Evolutionary conservation across 2,888 invertebrate species (phyloP).

Genomic region (Hydroisotoma schaefferi): DNA sequence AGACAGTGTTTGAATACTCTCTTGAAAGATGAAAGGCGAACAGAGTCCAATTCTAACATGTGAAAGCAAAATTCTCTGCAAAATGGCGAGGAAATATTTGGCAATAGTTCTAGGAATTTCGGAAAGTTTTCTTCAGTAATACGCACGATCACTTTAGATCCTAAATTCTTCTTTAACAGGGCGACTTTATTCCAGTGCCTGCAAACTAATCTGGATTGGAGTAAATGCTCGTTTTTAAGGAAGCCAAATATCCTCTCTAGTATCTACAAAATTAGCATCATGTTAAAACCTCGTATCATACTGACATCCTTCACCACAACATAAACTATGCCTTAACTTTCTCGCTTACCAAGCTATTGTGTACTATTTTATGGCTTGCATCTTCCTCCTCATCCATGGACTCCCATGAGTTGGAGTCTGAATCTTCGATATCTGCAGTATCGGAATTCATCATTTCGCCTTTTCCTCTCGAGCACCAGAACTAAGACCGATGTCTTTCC

Average conservation of each 20-base stretch:
- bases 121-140: slow-evolving; percentile 23
- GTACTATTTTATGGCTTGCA: slow-evolving; percentile 16
- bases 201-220: slow-evolving; percentile 22
- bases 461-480: neutral
- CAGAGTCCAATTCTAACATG: slow-evolving; percentile 19
- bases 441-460: neutral
- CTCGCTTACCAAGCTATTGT: slow-evolving; percentile 25
- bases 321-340: neutral
- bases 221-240: slow-evolving; percentile 17
- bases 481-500: no score
- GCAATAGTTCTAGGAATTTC: slow-evolving; percentile 12
- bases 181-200: slow-evolving; percentile 29
- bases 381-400: slow-evolving; percentile 6
- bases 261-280: slow-evolving; percentile 16
- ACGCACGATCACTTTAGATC: slow-evolving; percentile 19
- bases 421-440: neutral
- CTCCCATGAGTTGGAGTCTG: slow-evolving; percentile 10
- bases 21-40: slow-evolving; percentile 20
- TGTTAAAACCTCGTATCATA: neutral
- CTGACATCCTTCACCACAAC: neutral
- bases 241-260: slow-evolving; percentile 33
- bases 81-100: slow-evolving; percentile 14
- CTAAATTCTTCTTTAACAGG: slow-evolving; percentile 21
- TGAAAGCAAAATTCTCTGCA: slow-evolving; percentile 28
- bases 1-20: slow-evolving; percentile 19